These are phyloP conservation scores for Odontamblyopus lacepedii DNA, from an alignment of 2,797 vertebrate species.

Conservation along the genomic window DNA sequence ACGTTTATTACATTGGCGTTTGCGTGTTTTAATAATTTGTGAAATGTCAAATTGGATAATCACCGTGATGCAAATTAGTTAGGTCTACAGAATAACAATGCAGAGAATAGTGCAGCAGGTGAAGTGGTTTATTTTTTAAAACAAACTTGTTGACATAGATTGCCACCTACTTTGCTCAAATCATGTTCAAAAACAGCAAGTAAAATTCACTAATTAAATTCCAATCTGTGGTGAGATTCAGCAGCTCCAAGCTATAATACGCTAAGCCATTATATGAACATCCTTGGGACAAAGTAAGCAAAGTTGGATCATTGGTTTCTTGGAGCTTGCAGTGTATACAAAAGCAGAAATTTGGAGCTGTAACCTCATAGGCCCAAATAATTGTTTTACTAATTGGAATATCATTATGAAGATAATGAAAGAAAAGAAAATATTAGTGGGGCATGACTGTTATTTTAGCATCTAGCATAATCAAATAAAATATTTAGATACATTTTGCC, in stretches of 20 bases:
- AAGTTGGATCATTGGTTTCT: not conserved
- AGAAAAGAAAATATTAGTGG: not conserved
- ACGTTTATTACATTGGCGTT: not conserved
- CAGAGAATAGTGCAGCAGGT: not conserved
- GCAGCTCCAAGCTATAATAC: not conserved
- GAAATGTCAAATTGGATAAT: slow-evolving; percentile 3
- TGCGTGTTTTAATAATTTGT: not conserved
- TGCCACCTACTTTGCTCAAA: not conserved
- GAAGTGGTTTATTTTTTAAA: not conserved
- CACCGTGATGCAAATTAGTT: not conserved
- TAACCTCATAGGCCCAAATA: not conserved
- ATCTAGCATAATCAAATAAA: not conserved
- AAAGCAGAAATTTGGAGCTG: not conserved
- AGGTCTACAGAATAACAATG: not conserved
- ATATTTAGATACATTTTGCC: not conserved
- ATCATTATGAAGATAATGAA: not conserved
- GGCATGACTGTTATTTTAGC: not conserved
- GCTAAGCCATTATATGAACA: not conserved
- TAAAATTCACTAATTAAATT: not conserved
- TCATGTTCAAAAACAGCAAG: not conserved
- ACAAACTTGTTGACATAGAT: not conserved
- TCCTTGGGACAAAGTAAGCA: not conserved
- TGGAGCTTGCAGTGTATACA: not conserved
- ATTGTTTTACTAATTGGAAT: not conserved
- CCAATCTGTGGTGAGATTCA: not conserved